Evolutionary conservation across 2,113 vertebrate species (phyloP).

Genomic region (Prunella himalayana): DNA sequence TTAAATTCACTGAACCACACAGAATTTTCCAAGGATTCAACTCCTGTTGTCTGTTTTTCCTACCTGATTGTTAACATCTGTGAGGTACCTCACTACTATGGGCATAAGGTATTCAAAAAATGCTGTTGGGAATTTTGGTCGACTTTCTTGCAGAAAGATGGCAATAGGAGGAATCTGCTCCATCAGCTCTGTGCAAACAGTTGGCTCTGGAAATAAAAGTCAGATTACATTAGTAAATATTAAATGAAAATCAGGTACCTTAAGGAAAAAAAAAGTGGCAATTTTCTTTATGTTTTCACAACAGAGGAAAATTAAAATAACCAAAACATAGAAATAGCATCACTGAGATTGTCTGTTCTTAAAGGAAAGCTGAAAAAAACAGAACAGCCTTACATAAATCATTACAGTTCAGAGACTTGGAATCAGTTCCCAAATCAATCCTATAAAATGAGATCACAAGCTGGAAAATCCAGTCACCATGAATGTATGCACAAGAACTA

Average conservation of each 20-base stretch:
- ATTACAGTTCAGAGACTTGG: neutral
- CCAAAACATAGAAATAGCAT: neutral
- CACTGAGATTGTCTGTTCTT: neutral
- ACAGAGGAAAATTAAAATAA: neutral
- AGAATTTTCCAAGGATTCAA: neutral
- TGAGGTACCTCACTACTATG: slow-evolving; percentile 82
- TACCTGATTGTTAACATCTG: slow-evolving; percentile 89
- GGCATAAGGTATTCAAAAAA: slow-evolving; percentile 87
- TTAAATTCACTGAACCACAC: neutral
- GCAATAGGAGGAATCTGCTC: slow-evolving; percentile 87
- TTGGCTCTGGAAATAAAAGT: slow-evolving; percentile 77
- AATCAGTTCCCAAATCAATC: neutral
- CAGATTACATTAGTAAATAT: neutral
- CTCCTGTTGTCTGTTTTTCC: neutral
- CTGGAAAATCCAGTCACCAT: neutral
- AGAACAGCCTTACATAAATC: neutral
- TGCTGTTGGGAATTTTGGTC: slow-evolving; percentile 81
- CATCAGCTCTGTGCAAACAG: slow-evolving; percentile 87
- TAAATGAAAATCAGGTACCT: neutral
- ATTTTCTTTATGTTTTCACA: neutral
- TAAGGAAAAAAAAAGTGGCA: neutral
- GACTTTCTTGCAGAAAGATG: slow-evolving; percentile 86
- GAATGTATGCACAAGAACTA: neutral
- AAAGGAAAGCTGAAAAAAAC: neutral
- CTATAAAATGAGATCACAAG: neutral